Conservation (phyloP, 2,797 vertebrate genomes). For the Sebastes matsubarae region DNA sequence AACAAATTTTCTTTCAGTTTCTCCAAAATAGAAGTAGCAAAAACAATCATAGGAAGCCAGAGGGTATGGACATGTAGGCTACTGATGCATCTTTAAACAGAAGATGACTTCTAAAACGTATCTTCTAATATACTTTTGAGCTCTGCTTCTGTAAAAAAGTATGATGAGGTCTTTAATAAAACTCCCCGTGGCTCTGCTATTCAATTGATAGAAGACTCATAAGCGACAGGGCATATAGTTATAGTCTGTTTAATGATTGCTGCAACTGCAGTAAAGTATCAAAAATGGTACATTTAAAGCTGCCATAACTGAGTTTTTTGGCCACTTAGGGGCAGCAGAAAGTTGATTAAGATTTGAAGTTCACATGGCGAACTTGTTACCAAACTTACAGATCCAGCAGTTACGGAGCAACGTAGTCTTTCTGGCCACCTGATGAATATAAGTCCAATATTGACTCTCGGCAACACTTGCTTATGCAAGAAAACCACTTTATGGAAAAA, state of each 20-base stretch:
- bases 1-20: slow-evolving; percentile 5
- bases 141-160: slow-evolving; percentile 6
- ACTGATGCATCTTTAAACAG: slow-evolving; percentile 12
- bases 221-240: background rate
- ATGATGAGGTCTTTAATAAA: slow-evolving; percentile 23
- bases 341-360: background rate
- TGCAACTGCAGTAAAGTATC: slow-evolving; percentile 2
- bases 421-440: background rate
- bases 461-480: too few relatives aligned
- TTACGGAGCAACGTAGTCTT: background rate
- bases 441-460: background rate
- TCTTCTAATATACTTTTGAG: slow-evolving; percentile 20
- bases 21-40: background rate
- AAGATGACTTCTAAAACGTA: background rate
- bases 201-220: slow-evolving; percentile 20
- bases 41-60: background rate
- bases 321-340: background rate
- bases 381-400: background rate
- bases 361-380: background rate
- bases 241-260: slow-evolving; percentile 11
- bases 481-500: too few relatives aligned
- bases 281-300: background rate
- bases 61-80: background rate
- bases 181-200: slow-evolving; percentile 1
- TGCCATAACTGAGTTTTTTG: background rate